These are phyloP conservation scores for Chironomus striatipennis DNA, from an alignment of 1,140 invertebrate genomes.

Conservation along the genomic window DNA sequence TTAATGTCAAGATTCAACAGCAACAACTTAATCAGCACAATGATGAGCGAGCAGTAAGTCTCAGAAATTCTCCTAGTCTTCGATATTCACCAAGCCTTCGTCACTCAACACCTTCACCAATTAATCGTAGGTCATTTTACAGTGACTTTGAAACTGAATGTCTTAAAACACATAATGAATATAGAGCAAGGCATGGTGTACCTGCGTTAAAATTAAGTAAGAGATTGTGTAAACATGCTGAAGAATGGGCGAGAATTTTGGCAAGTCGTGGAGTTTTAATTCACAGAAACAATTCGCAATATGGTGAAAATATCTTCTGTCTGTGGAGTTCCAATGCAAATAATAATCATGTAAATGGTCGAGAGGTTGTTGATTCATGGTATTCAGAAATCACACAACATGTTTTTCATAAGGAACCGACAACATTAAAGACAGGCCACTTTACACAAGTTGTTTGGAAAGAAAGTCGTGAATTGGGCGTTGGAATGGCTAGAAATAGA, in stretches of 20 bases:
- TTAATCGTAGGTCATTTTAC: background rate
- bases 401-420: slow-evolving; percentile 55
- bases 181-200: slow-evolving; percentile 59
- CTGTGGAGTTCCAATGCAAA: slow-evolving; percentile 64
- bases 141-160: slow-evolving; percentile 50
- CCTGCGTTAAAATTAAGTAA: slow-evolving; percentile 57
- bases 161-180: slow-evolving; percentile 67
- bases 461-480: slow-evolving; percentile 62
- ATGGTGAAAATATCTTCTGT: slow-evolving; percentile 76
- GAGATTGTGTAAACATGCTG: slow-evolving; percentile 61
- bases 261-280: slow-evolving; percentile 57
- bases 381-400: slow-evolving; percentile 51
- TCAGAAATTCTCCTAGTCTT: background rate
- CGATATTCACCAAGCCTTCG: slow-evolving; percentile 9
- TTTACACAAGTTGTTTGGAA: slow-evolving; percentile 78
- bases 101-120: slow-evolving; percentile 25
- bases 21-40: background rate
- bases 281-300: slow-evolving; percentile 64
- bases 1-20: background rate
- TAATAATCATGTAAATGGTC: slow-evolving; percentile 51
- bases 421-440: slow-evolving; percentile 56
- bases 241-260: slow-evolving; percentile 69
- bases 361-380: slow-evolving; percentile 68
- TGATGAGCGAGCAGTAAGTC: slow-evolving; percentile 16
- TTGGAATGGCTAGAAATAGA: slow-evolving; percentile 59